Evolutionary conservation across 2,797 vertebrate species (phyloP).

Genomic region (Syncerus caffer): DNA sequence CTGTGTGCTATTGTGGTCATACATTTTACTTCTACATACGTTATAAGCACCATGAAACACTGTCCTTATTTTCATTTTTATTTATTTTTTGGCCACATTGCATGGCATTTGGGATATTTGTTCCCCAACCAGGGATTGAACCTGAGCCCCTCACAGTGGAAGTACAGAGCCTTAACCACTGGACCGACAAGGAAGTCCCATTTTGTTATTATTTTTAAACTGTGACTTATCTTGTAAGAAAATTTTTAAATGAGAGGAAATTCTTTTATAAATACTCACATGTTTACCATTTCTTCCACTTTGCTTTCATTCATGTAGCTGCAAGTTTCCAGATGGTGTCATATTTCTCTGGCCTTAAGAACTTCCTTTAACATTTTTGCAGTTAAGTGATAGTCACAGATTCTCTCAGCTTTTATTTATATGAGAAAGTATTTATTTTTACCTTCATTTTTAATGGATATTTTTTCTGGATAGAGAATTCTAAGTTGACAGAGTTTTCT

Average conservation of each 20-base stretch:
- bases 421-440: not conserved
- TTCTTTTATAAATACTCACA: not conserved
- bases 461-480: not conserved
- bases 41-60: not conserved
- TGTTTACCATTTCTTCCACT: not conserved
- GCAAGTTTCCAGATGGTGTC: not conserved
- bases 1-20: not conserved
- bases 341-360: not conserved
- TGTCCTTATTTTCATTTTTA: not conserved
- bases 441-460: not conserved
- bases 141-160: not conserved
- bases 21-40: not conserved
- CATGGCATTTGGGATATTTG: not conserved
- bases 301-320: not conserved
- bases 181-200: not conserved
- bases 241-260: not conserved
- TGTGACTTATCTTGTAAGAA: slow-evolving; percentile 33
- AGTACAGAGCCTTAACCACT: not conserved
- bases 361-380: not conserved
- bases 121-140: not conserved
- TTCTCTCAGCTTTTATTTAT: slow-evolving; percentile 16
- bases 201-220: not conserved
- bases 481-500: not conserved
- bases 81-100: not conserved
- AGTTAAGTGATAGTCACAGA: not conserved